Percentiles rank a stretch among this genome's conserved stretches.
Conservation (phyloP, 2,113 vertebrate genomes). For the Laticauda colubrina region DNA sequence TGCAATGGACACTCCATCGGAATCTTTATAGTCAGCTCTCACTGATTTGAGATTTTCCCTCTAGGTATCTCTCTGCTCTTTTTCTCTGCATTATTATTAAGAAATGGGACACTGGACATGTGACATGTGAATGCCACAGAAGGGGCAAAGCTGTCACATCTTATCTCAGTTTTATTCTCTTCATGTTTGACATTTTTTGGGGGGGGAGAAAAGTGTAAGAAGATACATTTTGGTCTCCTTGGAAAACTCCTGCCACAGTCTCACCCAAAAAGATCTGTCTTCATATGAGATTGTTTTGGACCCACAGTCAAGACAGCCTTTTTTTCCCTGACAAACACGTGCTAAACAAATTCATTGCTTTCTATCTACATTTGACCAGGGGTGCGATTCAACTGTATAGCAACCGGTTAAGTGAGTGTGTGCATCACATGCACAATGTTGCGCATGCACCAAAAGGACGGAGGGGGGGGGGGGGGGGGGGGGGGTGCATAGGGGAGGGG, state of each 20-base stretch:
- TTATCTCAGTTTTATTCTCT: neutral
- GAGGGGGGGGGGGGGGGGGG: too few relatives aligned
- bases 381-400: too few relatives aligned
- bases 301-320: neutral
- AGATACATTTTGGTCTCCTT: neutral
- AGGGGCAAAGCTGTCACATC: neutral
- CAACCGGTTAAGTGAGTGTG: too few relatives aligned
- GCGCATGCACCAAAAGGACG: too few relatives aligned
- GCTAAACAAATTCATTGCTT: neutral
- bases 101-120: neutral
- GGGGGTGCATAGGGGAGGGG: too few relatives aligned
- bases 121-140: neutral
- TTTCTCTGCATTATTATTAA: neutral
- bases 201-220: neutral
- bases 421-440: too few relatives aligned
- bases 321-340: neutral
- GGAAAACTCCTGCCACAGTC: neutral
- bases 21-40: neutral
- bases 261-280: neutral
- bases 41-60: neutral
- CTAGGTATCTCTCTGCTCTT: neutral
- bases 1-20: neutral
- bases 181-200: neutral
- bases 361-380: too few relatives aligned
- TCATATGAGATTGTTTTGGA: neutral